A percentile compares a stretch with the other conserved stretches of the same genome.
Evolutionary conservation across 23 tunicate species (phyloP).

Genomic region (Phallusia fumigata): DNA sequence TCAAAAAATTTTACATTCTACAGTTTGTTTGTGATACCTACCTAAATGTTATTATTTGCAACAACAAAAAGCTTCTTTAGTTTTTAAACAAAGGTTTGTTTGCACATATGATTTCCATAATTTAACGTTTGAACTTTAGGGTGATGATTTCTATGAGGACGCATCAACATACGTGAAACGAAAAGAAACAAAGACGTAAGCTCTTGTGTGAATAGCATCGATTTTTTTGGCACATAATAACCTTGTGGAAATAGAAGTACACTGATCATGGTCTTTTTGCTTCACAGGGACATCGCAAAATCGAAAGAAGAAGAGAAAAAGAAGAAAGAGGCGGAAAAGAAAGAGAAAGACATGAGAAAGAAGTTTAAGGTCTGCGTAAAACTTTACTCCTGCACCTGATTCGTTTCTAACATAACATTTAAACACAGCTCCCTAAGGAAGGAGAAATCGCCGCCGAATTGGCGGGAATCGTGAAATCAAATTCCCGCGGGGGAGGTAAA

Average conservation of each 20-base stretch:
- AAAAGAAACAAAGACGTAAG: background rate
- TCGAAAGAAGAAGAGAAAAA: background rate
- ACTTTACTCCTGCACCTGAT: too few species aligned
- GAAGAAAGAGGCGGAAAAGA: slow-evolving; percentile 5
- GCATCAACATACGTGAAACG: background rate
- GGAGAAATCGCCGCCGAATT: background rate
- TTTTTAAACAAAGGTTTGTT: too few species aligned
- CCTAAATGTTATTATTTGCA: too few species aligned
- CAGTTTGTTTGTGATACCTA: too few species aligned
- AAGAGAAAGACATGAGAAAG: background rate
- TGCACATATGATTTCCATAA: too few species aligned
- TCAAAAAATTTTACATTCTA: too few species aligned
- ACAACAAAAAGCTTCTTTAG: too few species aligned
- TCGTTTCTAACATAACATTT: background rate
- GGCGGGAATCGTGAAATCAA: background rate
- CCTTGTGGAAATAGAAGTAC: background rate
- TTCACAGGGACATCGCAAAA: background rate
- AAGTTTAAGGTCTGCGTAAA: background rate
- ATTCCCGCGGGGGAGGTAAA: background rate
- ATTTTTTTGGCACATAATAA: too few species aligned
- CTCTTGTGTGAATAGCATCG: background rate
- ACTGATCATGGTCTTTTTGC: background rate
- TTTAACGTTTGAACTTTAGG: background rate
- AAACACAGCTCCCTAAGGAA: background rate
- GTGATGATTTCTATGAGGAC: background rate